Evolutionary conservation across 1,140 invertebrate species (phyloP), one percentile per base, ranked within the genome.

Genomic region (Cherax quadricarinatus): DNA sequence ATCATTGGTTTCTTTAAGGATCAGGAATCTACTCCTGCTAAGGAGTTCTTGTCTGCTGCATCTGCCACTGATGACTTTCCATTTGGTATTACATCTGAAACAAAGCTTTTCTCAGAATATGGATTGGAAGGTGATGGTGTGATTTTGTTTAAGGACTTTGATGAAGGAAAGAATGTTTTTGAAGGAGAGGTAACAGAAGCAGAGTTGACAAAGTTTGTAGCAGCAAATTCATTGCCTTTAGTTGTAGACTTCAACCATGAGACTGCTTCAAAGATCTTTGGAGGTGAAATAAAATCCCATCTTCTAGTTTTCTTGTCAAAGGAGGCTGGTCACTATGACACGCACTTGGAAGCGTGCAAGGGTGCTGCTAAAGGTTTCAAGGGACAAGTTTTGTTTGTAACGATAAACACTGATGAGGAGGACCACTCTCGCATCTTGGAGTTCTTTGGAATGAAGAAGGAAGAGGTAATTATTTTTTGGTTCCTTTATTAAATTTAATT

Each of bases 181-280:
- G 97, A 97, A 0, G 97, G 96, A 51, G 97, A 97, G 94, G 94
- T 97, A 21, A 96, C 96, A 89, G 96, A 97, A 92, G 96, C 97
- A 80, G 95, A 95, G 62, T 95, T 99, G 81, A 97, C 97, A 95
- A 97, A 97, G 94, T 99, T 99, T 96, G 96, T 99, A 91, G 95
- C 96, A 93, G 95, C 97, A 24, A 97, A 99, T 94, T 97, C 98
- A 90, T 95, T 99, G 94, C 99, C 99, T 83, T 95, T 99, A 80
- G 97, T 99, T 94, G 97, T 99, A 86, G 99, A 99, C 95, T 99
- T 99, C 96, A 99, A 98, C 94, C 98, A 99, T 94, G 98, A 99
- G 95, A 99, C 98, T 60, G 99, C 98, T 7, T 97, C 97, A 94
- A 99, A 99, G 95, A 99, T 99, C 95, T 99, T 99, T 95, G 98